A percentile compares a stretch with the other conserved stretches of the same genome.
These are phyloP conservation scores for Pelobates cultripes DNA, from an alignment of 2,797 vertebrate species.

Conservation along the genomic window DNA sequence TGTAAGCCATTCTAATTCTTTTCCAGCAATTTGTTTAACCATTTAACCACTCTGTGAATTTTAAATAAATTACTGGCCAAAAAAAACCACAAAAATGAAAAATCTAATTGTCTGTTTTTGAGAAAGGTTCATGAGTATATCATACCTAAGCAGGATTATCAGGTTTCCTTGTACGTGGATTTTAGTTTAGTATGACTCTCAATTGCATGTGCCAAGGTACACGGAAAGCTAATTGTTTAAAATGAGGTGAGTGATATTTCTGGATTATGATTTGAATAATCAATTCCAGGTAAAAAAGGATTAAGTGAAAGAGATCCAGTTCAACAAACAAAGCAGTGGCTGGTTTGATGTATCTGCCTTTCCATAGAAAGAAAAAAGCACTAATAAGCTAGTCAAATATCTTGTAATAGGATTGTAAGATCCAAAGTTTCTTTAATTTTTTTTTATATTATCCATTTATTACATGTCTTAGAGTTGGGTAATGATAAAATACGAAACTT, in stretches of 20 bases:
- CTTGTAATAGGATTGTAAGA: too few species aligned
- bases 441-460: too few species aligned
- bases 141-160: neutral
- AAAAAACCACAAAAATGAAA: neutral
- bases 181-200: neutral
- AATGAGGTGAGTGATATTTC: neutral
- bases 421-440: too few species aligned
- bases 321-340: too few species aligned
- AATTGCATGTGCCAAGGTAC: neutral
- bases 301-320: neutral
- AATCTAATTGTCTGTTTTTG: neutral
- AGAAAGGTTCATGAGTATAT: neutral
- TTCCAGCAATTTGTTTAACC: constrained; percentile 6
- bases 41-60: neutral
- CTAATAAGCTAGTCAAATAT: too few species aligned
- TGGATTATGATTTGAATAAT: neutral
- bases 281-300: neutral
- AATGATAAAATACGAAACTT: too few species aligned
- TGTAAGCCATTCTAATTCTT: constrained; percentile 34
- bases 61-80: neutral
- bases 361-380: too few species aligned
- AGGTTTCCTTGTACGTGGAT: neutral
- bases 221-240: neutral
- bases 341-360: too few species aligned
- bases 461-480: too few species aligned